Evolutionary conservation across 2,888 invertebrate species (phyloP).

Genomic region (Pseudococcus viburni): DNA sequence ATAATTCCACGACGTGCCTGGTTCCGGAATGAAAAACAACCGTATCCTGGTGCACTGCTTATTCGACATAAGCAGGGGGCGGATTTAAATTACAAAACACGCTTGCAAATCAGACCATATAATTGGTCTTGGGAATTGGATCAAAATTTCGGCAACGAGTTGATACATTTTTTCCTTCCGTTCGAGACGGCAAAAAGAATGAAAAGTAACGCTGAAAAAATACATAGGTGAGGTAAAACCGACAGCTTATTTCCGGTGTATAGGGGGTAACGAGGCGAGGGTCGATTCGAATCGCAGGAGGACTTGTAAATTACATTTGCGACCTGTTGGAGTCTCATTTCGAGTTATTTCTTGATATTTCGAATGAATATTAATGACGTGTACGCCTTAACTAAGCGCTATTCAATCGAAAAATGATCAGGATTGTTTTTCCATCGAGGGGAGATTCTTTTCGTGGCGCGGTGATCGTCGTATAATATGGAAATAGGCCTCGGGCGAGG

Average conservation of each 20-base stretch:
- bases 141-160: conserved; percentile 27
- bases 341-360: conserved; percentile 64
- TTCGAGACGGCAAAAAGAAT: background rate
- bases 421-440: background rate
- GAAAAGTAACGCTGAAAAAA: background rate
- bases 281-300: background rate
- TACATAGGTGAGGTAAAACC: background rate
- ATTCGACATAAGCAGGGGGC: background rate
- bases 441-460: background rate
- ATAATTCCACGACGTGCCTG: background rate
- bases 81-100: conserved; percentile 36
- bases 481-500: background rate
- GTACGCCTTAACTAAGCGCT: conserved; percentile 61
- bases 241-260: conserved; percentile 12
- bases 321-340: conserved; percentile 67
- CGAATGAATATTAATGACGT: conserved; percentile 65
- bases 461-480: background rate
- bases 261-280: background rate
- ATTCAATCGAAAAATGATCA: conserved; percentile 52
- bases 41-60: background rate
- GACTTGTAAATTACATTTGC: conserved; percentile 65
- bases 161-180: background rate
- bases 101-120: conserved; percentile 25
- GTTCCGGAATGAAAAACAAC: background rate
- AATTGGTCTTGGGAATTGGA: conserved; percentile 48